phyloP scores from a whole-genome alignment of 2,797 vertebrate genomes.

The Ptychadena robeensis region DNA sequence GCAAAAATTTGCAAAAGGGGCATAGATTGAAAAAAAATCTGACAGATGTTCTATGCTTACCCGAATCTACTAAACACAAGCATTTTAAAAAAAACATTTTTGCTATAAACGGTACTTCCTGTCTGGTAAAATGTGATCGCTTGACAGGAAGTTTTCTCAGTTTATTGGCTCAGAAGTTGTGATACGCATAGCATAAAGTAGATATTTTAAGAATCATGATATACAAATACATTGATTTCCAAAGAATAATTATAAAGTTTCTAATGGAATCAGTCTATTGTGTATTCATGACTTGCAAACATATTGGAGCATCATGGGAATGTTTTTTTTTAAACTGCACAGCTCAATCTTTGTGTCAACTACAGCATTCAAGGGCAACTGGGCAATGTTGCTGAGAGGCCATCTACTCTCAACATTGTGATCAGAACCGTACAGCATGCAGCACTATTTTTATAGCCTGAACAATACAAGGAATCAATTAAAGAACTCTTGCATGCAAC shows the following conservation, averaged over 20 bases:
- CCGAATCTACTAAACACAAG: too few relatives aligned
- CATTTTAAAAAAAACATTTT: too few relatives aligned
- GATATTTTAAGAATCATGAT: background rate
- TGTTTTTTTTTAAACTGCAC: slow-evolving; percentile 12
- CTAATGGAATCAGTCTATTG: too few relatives aligned
- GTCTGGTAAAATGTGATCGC: too few relatives aligned
- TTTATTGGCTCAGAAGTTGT: too few relatives aligned
- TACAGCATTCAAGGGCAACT: slow-evolving; percentile 26
- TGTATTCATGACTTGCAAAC: background rate
- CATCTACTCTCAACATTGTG: slow-evolving; percentile 14
- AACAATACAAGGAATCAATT: slow-evolving; percentile 31
- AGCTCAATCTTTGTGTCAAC: slow-evolving; percentile 36
- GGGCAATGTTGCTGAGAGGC: slow-evolving; percentile 13
- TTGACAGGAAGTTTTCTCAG: too few relatives aligned
- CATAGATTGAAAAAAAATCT: too few relatives aligned
- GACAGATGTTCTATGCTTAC: too few relatives aligned
- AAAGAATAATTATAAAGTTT: background rate
- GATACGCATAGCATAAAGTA: too few relatives aligned
- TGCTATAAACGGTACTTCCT: too few relatives aligned
- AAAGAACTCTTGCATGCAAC: slow-evolving; percentile 17
- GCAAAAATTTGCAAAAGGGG: too few relatives aligned
- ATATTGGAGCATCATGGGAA: background rate
- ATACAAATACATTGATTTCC: background rate
- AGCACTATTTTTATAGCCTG: background rate
- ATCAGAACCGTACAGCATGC: slow-evolving; percentile 19